Base-by-base conservation (phyloP, 2,797 vertebrate genomes). In the Neoniphon sammara region DNA sequence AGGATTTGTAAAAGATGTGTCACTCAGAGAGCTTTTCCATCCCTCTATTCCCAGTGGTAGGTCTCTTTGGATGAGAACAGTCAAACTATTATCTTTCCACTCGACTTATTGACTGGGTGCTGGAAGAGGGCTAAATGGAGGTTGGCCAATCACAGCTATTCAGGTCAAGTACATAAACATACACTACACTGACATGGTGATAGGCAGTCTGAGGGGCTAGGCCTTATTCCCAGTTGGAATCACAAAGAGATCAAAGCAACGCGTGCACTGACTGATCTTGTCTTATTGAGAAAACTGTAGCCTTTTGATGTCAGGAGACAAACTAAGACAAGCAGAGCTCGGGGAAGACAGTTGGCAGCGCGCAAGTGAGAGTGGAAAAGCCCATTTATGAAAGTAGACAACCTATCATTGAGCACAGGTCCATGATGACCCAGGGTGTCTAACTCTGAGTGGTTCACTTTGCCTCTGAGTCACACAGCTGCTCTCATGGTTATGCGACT, bases 111-210 rank as follows among this genome's bases (percentile, higher is more conserved):
- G 85, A 89, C 85, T 85, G 83, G 57, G 79, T 77, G 70, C 83
- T 87, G 86, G 68, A 81, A 76, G 79, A 76, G 69, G 67, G 57
- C 70, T 83, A 76, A 85, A 85, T 67, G 67, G 84, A 88, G 84
- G 80, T 87, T 89, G 78, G 80, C 83, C 82, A 91, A 88, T 90
- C 86, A 88, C 82, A 81, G 82, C 83, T 85, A 81, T 88, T 87
- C 84, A 85, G 85, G 83, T 91, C 85, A 85, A 88, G 81, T 76
- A 84, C 70, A 87, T 87, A 88, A 89, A 89, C 85, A 85, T 82
- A 88, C 69, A 80, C 68, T 85, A 74, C 70, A 75, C 52, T 87
- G 80, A 84, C 82, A 84, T 64, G 61, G 69, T 83, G 77, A 90
- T 78, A 72, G 79, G 83, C 73, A 74, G 54, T 27, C 21, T 11